phyloP scores from a whole-genome alignment of 2,797 vertebrate genomes.

The Tapera naevia region DNA sequence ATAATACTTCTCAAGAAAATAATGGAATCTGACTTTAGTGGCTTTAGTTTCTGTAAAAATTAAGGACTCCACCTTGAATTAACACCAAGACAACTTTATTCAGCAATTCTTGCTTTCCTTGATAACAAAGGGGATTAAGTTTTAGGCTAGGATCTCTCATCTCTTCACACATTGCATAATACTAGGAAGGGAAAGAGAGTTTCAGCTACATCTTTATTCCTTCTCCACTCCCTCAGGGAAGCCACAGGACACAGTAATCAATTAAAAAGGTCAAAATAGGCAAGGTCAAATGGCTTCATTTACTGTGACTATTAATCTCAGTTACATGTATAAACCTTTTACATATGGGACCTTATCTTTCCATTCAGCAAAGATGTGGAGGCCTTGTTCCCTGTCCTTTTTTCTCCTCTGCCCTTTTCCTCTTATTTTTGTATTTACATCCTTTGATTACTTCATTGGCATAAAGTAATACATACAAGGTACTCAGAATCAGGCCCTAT shows the following conservation, averaged over 20 bases:
- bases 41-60: background rate
- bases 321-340: background rate
- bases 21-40: background rate
- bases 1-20: background rate
- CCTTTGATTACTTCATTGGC: background rate
- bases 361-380: background rate
- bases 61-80: background rate
- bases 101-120: background rate
- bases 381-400: background rate
- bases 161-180: background rate
- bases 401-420: background rate
- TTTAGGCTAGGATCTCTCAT: background rate
- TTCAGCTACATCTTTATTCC: background rate
- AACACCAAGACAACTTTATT: background rate
- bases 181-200: background rate
- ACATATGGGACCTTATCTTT: background rate
- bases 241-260: background rate
- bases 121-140: background rate
- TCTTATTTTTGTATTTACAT: background rate
- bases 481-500: background rate
- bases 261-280: conserved; percentile 20
- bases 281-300: conserved; percentile 31
- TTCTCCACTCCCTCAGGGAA: background rate
- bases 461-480: background rate
- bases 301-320: conserved; percentile 4